A percentile compares a stretch with the other conserved stretches of the same genome.
These are phyloP conservation scores for Drosophila fuyamai DNA, from an alignment of 1,140 invertebrate species.

Conservation along the genomic window DNA sequence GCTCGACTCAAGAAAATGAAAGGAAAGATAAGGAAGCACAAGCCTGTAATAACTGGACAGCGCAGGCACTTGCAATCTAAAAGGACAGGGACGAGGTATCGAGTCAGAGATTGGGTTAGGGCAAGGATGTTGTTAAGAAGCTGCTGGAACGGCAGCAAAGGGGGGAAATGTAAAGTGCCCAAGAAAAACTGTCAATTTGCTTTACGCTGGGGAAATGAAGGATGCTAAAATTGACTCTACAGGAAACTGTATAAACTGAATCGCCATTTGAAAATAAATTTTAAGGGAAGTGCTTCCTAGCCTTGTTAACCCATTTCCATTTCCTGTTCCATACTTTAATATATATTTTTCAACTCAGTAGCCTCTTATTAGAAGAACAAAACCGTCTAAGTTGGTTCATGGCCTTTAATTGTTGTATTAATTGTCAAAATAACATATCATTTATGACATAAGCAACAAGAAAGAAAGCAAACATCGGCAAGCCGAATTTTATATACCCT, in stretches of 20 bases:
- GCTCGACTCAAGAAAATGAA: neutral
- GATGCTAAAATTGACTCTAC: constrained; percentile 11
- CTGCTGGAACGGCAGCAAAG: neutral
- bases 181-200: constrained; percentile 5
- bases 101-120: constrained; percentile 20
- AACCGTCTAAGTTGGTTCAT: no score
- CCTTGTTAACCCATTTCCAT: neutral
- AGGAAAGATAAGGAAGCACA: constrained; percentile 19
- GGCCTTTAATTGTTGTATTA: no score
- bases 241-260: neutral
- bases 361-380: neutral
- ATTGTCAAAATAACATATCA: no score
- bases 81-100: neutral
- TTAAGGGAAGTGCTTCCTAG: neutral
- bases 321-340: neutral
- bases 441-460: no score
- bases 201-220: neutral
- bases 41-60: constrained; percentile 38
- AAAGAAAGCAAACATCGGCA: no score
- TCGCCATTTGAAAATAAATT: neutral
- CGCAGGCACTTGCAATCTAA: constrained; percentile 1
- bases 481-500: no score
- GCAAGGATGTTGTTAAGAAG: neutral
- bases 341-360: neutral
- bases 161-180: neutral